Conservation (phyloP, 2,797 vertebrate genomes). For the Danio jaintianensis region DNA sequence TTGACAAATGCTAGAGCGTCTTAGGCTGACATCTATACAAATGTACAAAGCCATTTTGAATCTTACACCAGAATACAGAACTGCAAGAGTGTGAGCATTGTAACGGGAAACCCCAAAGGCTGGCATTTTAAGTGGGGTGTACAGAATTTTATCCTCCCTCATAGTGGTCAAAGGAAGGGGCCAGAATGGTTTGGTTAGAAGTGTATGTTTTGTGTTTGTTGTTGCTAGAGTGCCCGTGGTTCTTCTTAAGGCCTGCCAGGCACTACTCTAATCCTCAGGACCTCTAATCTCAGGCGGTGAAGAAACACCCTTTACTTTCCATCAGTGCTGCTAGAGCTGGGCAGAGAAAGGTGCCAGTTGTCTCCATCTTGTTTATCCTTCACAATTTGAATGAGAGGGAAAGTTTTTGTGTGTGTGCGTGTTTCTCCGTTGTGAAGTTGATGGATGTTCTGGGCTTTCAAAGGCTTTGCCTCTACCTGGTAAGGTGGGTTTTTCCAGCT, state of each 20-base stretch:
- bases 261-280: constrained; percentile 54
- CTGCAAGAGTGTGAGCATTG: background rate
- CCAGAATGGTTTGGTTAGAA: constrained; percentile 26
- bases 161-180: constrained; percentile 44
- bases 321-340: constrained; percentile 18
- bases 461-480: constrained; percentile 41
- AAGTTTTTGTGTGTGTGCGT: background rate
- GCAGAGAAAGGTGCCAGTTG: constrained; percentile 40
- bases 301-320: constrained; percentile 52
- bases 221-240: constrained; percentile 49
- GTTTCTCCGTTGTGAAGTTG: constrained; percentile 14
- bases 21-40: constrained; percentile 3
- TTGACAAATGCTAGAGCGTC: background rate
- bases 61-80: background rate
- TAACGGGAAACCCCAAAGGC: constrained; percentile 49
- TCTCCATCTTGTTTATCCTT: constrained; percentile 37
- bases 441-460: constrained; percentile 15
- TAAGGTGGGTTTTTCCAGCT: constrained; percentile 38
- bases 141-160: constrained; percentile 57
- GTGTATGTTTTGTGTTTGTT: constrained; percentile 57
- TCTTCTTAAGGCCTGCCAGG: constrained; percentile 54
- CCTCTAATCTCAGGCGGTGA: constrained; percentile 56
- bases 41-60: background rate
- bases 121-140: constrained; percentile 47
- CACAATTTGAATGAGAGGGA: constrained; percentile 34